Base-by-base conservation (phyloP, 2,888 invertebrate genomes). In the Coronaproctus castanopsis region DNA sequence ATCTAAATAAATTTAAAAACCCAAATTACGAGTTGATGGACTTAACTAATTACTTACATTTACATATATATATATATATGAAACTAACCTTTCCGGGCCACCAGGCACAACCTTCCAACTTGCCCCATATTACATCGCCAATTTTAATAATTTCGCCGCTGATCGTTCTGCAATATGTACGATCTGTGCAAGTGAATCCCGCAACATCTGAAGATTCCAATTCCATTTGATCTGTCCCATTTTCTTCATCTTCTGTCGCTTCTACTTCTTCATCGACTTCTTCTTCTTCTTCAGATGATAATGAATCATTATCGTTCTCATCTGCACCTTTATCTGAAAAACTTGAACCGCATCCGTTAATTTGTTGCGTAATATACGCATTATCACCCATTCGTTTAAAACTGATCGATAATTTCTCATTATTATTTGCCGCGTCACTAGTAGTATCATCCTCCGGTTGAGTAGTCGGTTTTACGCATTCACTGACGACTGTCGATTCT, bases 101-200 rank as follows among this genome's bases (percentile, higher is more conserved):
- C 88, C 88, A 89, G 0, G 88, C 87, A 69, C 86, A 87, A 1
- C 87, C 87, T 63, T 81, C 81, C 54, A 87, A 81, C 71, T 89
- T 88, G 0, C 88, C 89, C 89, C 89, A 89, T 2, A 89, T 84
- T 57, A 89, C 81, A 70, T 88, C 87, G 0, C 87, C 87, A 1
- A 80, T 79, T 20, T 78, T 75, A 67, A 83, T 76, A 59, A 74
- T 67, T 23, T 69, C 73, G 64, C 78, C 78, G 63, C 74, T 76
- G 5, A 74, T 71, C 3, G 76, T 76, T 2, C 73, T 69, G 63
- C 77, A 78, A 14, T 74, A 72, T 2, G 80, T 74, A 8, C 75
- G 72, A 58, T 77, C 53, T 5, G 36, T 36, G 14, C 36, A 36
- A 14, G 36, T 36, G 8, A 14, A 36, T 5, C 36, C 36, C 8